Base-by-base conservation (phyloP, 2,888 invertebrate species). In the Latrodectus elegans region DNA sequence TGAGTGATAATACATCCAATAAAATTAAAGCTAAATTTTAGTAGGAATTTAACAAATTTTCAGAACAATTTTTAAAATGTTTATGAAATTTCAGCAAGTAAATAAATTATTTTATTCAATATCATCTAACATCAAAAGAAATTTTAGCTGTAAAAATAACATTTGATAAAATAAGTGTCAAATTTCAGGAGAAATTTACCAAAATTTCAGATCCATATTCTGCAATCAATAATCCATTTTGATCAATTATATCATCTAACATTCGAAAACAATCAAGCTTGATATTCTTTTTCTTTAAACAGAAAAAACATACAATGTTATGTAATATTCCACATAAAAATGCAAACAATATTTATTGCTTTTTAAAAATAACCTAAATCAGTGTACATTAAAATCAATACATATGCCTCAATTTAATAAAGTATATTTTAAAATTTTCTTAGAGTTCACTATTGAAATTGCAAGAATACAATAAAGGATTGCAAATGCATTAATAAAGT, bases 191-290 rank as follows among this genome's bases (percentile, higher is more conserved):
- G 12, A 17, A 55, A 74, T n/a, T 82, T 68, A 88, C 87, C 65
- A 77, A 14, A 52, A 88, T 83, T 15, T 74, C 68, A 68, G 26
- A 68, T 14, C 87, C 87, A 83, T 88, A 88, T 38, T 82, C 82
- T 64, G 74, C 72, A 51, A 83, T 68, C n/a, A 76, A 17, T 11
- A 22, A 38, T 38, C 52, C 26, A 79, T 73, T 83, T 4, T 72
- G 67, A 2, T 88, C 78, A 26, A 82, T 64, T 38, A 88, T 70
- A 52, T 83, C 83, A 79, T 88, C 68, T 17, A 88, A 52, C 15
- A 88, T 64, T 38, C 64, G 82, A 68, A 88, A 88, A 52, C 78
- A 82, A 51, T 74, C 68, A 14, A 74, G 15, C 70, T 88, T 82
- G 4, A 82, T 64, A 53, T 14, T 49, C 51, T 68, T 67, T n/a